These are phyloP conservation scores for Liposcelis brunnea DNA, from an alignment of 2,888 invertebrate species.

Conservation along the genomic window DNA sequence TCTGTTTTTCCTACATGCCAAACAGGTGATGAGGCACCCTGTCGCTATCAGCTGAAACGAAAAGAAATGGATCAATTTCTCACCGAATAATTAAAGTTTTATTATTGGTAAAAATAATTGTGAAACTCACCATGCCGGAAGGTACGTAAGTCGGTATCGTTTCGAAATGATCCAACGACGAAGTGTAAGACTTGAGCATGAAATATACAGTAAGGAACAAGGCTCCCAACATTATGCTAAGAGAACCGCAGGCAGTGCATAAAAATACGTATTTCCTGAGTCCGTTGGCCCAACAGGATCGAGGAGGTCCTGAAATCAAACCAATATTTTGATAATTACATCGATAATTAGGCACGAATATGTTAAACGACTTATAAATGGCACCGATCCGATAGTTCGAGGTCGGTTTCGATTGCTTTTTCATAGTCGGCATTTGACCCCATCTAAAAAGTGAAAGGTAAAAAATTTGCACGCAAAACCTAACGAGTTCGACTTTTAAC, in stretches of 20 bases:
- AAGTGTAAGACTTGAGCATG: slow-evolving; percentile 59
- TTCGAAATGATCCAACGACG: slow-evolving; percentile 61
- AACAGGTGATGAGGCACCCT: slow-evolving; percentile 69
- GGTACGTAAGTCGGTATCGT: slow-evolving; percentile 91
- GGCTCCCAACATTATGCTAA: slow-evolving; percentile 58
- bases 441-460: not conserved
- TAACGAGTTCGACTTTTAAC: no score
- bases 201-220: slow-evolving; percentile 64
- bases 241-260: slow-evolving; percentile 64
- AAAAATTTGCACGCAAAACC: no score
- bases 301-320: slow-evolving; percentile 24
- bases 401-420: no score
- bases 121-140: slow-evolving; percentile 60
- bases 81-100: not conserved
- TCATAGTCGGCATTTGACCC: no score
- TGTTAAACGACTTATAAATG: no score
- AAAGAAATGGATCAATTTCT: slow-evolving; percentile 14
- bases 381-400: slow-evolving; percentile 4
- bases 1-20: slow-evolving; percentile 66
- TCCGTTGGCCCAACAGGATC: slow-evolving; percentile 30
- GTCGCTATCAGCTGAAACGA: slow-evolving; percentile 66
- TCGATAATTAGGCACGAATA: no score
- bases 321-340: no score
- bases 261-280: slow-evolving; percentile 64
- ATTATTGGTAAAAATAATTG: not conserved